Percentiles rank a stretch among this genome's conserved stretches.
These are phyloP conservation scores for Macroglossus sobrinus DNA, from an alignment of 2,113 vertebrate genomes.

Conservation along the genomic window DNA sequence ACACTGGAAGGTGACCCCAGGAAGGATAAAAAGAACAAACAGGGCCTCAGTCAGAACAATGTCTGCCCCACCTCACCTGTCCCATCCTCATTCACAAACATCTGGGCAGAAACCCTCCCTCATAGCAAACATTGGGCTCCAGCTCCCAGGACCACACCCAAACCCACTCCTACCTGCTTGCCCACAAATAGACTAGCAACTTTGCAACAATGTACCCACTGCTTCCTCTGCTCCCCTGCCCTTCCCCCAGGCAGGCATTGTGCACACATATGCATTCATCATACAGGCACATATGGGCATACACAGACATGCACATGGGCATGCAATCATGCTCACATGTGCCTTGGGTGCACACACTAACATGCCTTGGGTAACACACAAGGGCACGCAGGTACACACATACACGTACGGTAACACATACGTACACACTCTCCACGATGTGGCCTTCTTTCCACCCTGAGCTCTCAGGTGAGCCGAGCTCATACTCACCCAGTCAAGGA, in stretches of 20 bases:
- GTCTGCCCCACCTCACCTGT: background rate
- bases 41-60: background rate
- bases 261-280: background rate
- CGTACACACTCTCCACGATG: fast-evolving
- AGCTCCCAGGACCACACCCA: background rate
- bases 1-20: background rate
- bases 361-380: fast-evolving
- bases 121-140: background rate
- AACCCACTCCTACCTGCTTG: background rate
- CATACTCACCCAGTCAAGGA: background rate
- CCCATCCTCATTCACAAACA: background rate
- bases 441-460: background rate
- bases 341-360: background rate
- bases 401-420: background rate
- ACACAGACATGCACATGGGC: background rate
- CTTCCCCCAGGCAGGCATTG: background rate
- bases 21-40: background rate
- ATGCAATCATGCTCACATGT: background rate
- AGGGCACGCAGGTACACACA: background rate
- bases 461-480: background rate
- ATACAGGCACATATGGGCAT: fast-evolving
- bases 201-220: background rate
- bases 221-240: background rate
- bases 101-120: background rate
- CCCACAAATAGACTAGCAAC: background rate